Base-by-base conservation (phyloP, 2,888 invertebrate species). In the Platycheirus albimanus region DNA sequence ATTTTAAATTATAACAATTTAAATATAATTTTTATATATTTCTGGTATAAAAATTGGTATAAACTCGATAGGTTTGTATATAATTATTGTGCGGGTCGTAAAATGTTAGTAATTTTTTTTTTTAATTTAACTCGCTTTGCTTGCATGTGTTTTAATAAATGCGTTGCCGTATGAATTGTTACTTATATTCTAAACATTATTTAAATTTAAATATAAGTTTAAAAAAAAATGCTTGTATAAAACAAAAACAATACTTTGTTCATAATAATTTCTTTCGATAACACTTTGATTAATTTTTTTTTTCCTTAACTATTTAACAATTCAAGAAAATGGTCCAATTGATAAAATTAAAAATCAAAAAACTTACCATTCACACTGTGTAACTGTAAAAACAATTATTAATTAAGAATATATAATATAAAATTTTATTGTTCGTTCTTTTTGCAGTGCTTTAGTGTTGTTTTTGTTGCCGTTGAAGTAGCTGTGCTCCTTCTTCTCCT, bases 291-390 rank as follows among this genome's bases (percentile, higher is more conserved):
- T 13, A 58, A 54, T n/a, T 67, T 54, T 19, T 41, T 43, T 51
- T 24, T 36, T 61, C 24, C 64, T 71, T 51, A 75, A 80, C 51
- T 80, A 80, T 70, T 58, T 70, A 70, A 80, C 69, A 75, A 75
- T 45, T 75, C 17, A 67, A 41, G 11, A 58, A 74, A 79, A 69
- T 61, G 61, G 61, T 75, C 64, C 52, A 66, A 66, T 63, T 24
- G 51, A 41, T 49, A 75, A 52, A 66, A 78, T 17, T 41, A n/a
- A 43, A 72, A 61, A 28, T 61, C 47, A 8, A 17, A 51, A 51
- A 54, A 81, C 81, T 81, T 81, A 81, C 81, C 76, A 63, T 61
- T 41, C 47, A 66, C 17, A 43, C 15, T 13, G 64, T 47, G 11
- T 43, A 17, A 15, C 13, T 6, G 13, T 58, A 7, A 47, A 47